Conservation (phyloP, 2,888 invertebrate genomes). For the Yponomeuta sedellus region DNA sequence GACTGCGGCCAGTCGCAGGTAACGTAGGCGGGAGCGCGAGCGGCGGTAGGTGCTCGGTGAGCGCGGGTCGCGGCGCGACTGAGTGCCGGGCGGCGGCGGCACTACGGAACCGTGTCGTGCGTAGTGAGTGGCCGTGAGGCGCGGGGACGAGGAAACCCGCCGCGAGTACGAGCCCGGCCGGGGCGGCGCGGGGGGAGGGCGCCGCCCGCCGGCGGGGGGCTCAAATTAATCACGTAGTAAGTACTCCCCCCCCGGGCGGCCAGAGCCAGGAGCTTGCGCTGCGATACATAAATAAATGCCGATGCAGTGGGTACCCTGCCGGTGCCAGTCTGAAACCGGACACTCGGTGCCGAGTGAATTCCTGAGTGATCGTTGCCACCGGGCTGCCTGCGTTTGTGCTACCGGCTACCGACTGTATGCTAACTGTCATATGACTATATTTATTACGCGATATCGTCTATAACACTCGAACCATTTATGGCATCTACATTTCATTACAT, state of each 20-base stretch:
- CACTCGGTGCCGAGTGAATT: conserved; percentile 68
- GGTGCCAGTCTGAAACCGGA: conserved; percentile 75
- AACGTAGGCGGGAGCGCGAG: neutral
- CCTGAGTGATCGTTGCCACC: conserved; percentile 65
- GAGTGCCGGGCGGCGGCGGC: conserved; percentile 33
- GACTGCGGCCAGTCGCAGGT: conserved; percentile 51
- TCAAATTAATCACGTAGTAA: conserved; percentile 76
- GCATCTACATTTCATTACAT: neutral
- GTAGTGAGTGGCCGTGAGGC: conserved; percentile 76
- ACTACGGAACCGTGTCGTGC: conserved; percentile 67
- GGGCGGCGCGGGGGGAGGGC: conserved; percentile 39
- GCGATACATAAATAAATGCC: conserved; percentile 73
- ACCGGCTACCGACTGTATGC: conserved; percentile 28
- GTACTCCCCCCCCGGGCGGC: conserved; percentile 58
- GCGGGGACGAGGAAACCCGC: conserved; percentile 77
- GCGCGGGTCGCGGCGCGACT: conserved; percentile 72
- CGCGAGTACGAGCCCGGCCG: conserved; percentile 66
- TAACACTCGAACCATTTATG: neutral
- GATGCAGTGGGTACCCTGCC: conserved; percentile 56
- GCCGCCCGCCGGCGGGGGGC: conserved; percentile 33
- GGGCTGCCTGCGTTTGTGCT: conserved; percentile 33
- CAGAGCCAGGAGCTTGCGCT: conserved; percentile 61
- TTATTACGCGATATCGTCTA: neutral
- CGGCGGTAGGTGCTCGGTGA: conserved; percentile 47
- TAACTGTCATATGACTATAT: neutral